Evolutionary conservation across 1,140 invertebrate species (phyloP).

Genomic region (Luehdorfia chinensis): DNA sequence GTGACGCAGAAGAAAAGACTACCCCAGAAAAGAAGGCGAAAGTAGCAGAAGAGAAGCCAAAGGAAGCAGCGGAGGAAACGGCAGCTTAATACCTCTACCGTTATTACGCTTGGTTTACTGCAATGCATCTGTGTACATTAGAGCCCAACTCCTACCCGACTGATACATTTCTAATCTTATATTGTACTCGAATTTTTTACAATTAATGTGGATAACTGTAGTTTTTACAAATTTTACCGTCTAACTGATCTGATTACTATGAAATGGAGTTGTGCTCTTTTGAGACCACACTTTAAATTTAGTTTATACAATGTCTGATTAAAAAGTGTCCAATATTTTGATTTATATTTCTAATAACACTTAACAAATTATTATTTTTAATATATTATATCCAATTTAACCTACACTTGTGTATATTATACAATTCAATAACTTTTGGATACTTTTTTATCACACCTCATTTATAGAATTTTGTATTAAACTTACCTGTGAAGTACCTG

Average conservation of each 20-base stretch:
- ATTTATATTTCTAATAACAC: too few species aligned
- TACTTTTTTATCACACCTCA: slow-evolving; percentile 4
- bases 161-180: slow-evolving; percentile 51
- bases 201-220: slow-evolving; percentile 48
- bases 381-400: background rate
- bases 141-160: slow-evolving; percentile 53
- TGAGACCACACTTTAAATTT: slow-evolving; percentile 59
- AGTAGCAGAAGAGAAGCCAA: slow-evolving; percentile 79
- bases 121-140: slow-evolving; percentile 68
- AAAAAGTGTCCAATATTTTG: slow-evolving; percentile 12
- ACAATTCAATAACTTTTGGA: background rate
- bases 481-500: slow-evolving; percentile 74
- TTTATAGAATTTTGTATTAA: slow-evolving; percentile 43
- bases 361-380: too few species aligned
- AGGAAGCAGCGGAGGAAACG: slow-evolving; percentile 80
- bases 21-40: slow-evolving; percentile 86
- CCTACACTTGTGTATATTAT: too few species aligned
- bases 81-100: slow-evolving; percentile 77
- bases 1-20: slow-evolving; percentile 77
- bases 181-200: slow-evolving; percentile 34
- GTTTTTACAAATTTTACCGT: slow-evolving; percentile 56
- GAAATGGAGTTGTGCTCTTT: slow-evolving; percentile 64
- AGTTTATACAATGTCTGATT: slow-evolving; percentile 57
- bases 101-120: slow-evolving; percentile 62
- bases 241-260: slow-evolving; percentile 41